Percentiles rank a stretch among this genome's conserved stretches.
Evolutionary conservation across 2,113 vertebrate genomes (phyloP).

Genomic region (Toxostoma redivivum): DNA sequence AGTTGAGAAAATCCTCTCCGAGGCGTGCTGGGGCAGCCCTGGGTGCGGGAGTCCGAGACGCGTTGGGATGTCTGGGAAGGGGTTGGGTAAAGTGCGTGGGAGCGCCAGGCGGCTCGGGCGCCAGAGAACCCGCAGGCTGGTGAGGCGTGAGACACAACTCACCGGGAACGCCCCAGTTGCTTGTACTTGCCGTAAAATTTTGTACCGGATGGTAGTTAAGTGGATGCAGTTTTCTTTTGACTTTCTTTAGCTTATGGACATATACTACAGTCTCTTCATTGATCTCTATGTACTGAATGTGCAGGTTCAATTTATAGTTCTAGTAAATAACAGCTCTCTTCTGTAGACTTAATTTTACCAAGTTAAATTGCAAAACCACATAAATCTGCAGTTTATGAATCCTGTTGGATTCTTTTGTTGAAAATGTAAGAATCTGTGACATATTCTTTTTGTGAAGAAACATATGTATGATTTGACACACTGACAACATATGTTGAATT

Average conservation of each 20-base stretch:
- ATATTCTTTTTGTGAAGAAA: not conserved
- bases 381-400: not conserved
- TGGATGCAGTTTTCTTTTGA: not conserved
- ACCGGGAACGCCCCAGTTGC: not conserved
- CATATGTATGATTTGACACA: not conserved
- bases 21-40: not conserved
- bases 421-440: not conserved
- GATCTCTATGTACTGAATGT: not conserved
- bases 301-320: too few species aligned
- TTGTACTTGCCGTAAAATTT: not conserved
- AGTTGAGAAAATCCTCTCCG: not conserved
- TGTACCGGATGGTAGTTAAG: fast-evolving
- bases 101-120: not conserved
- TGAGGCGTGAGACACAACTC: not conserved
- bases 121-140: not conserved
- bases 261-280: fast-evolving
- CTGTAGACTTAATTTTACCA: not conserved
- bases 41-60: not conserved
- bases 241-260: not conserved
- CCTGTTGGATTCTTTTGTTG: not conserved
- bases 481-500: not conserved
- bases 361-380: not conserved
- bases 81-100: fast-evolving
- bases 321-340: not conserved
- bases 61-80: too few species aligned